These are phyloP conservation scores for Channa striata DNA, from an alignment of 2,797 vertebrate species.

Conservation along the genomic window DNA sequence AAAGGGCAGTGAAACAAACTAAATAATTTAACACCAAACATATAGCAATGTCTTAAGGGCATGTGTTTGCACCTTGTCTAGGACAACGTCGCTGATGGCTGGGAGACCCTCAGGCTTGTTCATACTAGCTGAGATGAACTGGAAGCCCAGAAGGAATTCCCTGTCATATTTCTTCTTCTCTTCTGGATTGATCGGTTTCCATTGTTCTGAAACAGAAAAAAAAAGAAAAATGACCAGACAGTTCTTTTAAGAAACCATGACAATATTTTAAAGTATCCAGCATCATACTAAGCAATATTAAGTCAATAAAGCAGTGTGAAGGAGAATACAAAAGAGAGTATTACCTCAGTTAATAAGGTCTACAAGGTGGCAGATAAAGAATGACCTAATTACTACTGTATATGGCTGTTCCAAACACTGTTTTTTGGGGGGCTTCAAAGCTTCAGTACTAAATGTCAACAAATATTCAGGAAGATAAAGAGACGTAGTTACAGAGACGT, in stretches of 20 bases:
- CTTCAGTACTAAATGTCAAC: too few relatives aligned
- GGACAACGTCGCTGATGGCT: constrained; percentile 95
- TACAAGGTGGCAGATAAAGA: too few relatives aligned
- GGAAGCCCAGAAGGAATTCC: constrained; percentile 94
- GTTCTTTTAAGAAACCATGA: not conserved
- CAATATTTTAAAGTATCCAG: too few relatives aligned
- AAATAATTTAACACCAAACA: not conserved
- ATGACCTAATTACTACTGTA: too few relatives aligned
- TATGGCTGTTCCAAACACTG: too few relatives aligned
- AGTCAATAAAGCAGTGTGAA: too few relatives aligned
- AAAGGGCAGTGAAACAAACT: not conserved
- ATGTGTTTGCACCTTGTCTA: constrained; percentile 89
- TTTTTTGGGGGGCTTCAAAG: too few relatives aligned
- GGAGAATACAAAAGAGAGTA: too few relatives aligned
- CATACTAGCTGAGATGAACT: constrained; percentile 96
- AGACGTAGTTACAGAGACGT: too few relatives aligned
- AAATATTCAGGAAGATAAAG: too few relatives aligned
- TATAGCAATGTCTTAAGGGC: not conserved
- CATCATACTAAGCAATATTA: too few relatives aligned
- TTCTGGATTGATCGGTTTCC: constrained; percentile 94
- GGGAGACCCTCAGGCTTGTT: constrained; percentile 96
- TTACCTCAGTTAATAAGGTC: too few relatives aligned
- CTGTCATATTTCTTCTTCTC: constrained; percentile 98
- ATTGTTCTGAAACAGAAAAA: constrained; percentile 86
- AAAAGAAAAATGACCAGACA: not conserved